A percentile compares a stretch with the other conserved stretches of the same genome.
Evolutionary conservation across 2,113 vertebrate species (phyloP).

Genomic region (Eurypyga helias): DNA sequence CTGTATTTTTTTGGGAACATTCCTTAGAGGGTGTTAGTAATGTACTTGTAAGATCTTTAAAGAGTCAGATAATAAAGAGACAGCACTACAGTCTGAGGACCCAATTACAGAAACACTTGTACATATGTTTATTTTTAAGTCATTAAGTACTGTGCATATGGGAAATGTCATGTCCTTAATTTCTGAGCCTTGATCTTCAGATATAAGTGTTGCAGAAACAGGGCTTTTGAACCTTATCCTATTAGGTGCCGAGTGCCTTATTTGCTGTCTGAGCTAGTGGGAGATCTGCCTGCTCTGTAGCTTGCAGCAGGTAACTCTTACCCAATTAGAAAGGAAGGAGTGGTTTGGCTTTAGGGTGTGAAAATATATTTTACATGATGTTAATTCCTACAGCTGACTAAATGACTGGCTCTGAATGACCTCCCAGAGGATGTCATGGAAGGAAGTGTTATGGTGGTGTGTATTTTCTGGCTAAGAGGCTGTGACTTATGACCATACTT

Average conservation of each 20-base stretch:
- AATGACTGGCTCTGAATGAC: background rate
- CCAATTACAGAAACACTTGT: conserved; percentile 42
- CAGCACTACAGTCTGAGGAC: conserved; percentile 21
- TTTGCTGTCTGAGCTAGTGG: background rate
- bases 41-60: background rate
- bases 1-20: background rate
- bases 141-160: conserved; percentile 36
- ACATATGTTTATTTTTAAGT: conserved; percentile 58
- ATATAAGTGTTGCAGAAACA: conserved; percentile 19
- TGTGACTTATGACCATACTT: background rate
- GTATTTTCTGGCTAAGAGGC: background rate
- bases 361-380: conserved; percentile 12
- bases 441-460: background rate
- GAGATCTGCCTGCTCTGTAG: background rate
- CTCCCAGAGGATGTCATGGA: conserved; percentile 20
- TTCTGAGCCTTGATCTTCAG: conserved; percentile 56
- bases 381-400: background rate
- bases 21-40: background rate
- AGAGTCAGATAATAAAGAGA: conserved; percentile 15
- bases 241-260: background rate
- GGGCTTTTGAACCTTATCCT: background rate
- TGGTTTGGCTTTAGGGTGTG: conserved; percentile 1
- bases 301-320: background rate
- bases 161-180: conserved; percentile 34
- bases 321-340: background rate